Evolutionary conservation across 23 tunicate species (phyloP).

Genomic region (Diplosoma virens): DNA sequence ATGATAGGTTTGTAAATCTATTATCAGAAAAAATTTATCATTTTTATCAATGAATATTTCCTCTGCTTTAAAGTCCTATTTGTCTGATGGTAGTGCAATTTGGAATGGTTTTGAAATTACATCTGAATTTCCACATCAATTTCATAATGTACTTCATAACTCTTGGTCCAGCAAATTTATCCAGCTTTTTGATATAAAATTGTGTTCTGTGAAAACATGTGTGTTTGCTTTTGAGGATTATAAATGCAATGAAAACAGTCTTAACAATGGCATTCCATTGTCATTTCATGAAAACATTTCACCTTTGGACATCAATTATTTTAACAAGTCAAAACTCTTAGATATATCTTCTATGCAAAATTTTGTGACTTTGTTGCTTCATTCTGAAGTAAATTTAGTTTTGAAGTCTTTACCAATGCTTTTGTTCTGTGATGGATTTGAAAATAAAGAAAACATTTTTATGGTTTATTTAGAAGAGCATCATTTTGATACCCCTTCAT

Average conservation of each 20-base stretch:
- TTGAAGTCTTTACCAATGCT: not conserved
- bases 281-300: not conserved
- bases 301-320: not conserved
- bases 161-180: not conserved
- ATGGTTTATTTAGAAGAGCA: not conserved
- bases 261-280: not conserved
- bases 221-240: not conserved
- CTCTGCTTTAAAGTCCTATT: not conserved
- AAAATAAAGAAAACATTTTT: not conserved
- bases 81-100: not conserved
- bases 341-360: not conserved
- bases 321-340: not conserved
- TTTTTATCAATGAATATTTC: conserved; percentile 4
- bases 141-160: not conserved
- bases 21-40: too few relatives aligned
- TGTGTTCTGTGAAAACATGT: not conserved
- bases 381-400: not conserved
- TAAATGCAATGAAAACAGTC: not conserved
- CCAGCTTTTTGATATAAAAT: not conserved
- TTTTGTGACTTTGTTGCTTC: not conserved
- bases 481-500: not conserved
- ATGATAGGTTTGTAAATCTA: too few relatives aligned
- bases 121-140: not conserved
- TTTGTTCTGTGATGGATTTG: conserved; percentile 3
- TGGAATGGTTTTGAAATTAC: not conserved